phyloP scores from a whole-genome alignment of 2,888 invertebrate genomes.

The Schizaphis graminum region DNA sequence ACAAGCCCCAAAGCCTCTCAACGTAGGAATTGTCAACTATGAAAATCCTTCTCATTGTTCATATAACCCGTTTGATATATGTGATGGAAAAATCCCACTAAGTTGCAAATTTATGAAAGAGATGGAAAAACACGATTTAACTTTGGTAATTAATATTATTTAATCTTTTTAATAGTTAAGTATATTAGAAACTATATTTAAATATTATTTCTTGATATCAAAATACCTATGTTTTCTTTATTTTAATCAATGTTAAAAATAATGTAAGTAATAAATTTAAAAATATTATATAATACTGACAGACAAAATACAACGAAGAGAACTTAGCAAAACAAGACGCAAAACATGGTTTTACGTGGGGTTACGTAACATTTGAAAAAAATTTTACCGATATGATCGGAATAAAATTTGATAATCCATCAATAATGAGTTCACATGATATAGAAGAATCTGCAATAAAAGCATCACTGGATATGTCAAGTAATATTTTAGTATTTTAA shows the following conservation, averaged over 20 bases:
- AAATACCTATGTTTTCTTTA: background rate
- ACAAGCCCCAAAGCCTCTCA: background rate
- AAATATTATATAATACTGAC: background rate
- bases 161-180: background rate
- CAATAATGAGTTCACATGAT: background rate
- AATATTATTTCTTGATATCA: background rate
- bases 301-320: slow-evolving; percentile 33
- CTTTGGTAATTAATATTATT: slow-evolving; percentile 44
- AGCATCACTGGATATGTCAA: slow-evolving; percentile 46
- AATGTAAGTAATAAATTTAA: background rate
- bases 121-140: slow-evolving; percentile 25
- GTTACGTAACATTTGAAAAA: slow-evolving; percentile 32
- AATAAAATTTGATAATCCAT: background rate
- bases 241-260: background rate
- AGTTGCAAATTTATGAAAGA: slow-evolving; percentile 48
- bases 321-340: slow-evolving; percentile 7
- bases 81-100: slow-evolving; percentile 42
- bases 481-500: background rate
- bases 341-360: slow-evolving; percentile 7
- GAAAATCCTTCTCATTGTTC: slow-evolving; percentile 36
- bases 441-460: background rate
- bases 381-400: slow-evolving; percentile 49
- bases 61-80: background rate
- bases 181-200: background rate
- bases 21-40: slow-evolving; percentile 43